These are phyloP conservation scores for Dryas iulia DNA, from an alignment of 1,140 invertebrate genomes.

Conservation along the genomic window DNA sequence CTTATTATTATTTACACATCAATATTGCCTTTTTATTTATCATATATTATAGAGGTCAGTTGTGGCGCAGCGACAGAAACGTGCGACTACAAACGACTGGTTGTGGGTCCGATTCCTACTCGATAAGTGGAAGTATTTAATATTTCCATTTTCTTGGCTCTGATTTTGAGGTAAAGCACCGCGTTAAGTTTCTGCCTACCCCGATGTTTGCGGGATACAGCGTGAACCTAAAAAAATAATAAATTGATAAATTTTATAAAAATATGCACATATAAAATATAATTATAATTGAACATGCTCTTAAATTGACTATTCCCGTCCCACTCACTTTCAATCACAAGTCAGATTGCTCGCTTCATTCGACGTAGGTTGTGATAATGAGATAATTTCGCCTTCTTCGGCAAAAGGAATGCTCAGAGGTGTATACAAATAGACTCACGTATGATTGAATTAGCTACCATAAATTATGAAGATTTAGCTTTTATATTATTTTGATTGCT, in stretches of 20 bases:
- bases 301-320: constrained; percentile 7
- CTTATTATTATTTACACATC: too few relatives aligned
- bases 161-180: too few relatives aligned
- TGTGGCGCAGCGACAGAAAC: too few relatives aligned
- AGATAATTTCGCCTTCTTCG: constrained; percentile 27
- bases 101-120: too few relatives aligned
- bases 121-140: too few relatives aligned
- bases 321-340: constrained; percentile 12
- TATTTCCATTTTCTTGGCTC: too few relatives aligned
- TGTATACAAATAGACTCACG: constrained; percentile 23
- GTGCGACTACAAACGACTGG: too few relatives aligned
- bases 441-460: constrained; percentile 5
- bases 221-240: too few relatives aligned
- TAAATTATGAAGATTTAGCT: constrained; percentile 20
- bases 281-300: not conserved
- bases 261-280: not conserved
- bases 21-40: too few relatives aligned
- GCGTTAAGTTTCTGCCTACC: too few relatives aligned
- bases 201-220: too few relatives aligned
- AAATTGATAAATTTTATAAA: not conserved
- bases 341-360: constrained; percentile 1
- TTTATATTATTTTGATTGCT: not conserved
- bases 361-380: constrained; percentile 17
- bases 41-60: too few relatives aligned
- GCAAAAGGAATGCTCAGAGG: constrained; percentile 20